Base-by-base conservation (phyloP, 2,888 invertebrate genomes). In the Mythimna ferrago region DNA sequence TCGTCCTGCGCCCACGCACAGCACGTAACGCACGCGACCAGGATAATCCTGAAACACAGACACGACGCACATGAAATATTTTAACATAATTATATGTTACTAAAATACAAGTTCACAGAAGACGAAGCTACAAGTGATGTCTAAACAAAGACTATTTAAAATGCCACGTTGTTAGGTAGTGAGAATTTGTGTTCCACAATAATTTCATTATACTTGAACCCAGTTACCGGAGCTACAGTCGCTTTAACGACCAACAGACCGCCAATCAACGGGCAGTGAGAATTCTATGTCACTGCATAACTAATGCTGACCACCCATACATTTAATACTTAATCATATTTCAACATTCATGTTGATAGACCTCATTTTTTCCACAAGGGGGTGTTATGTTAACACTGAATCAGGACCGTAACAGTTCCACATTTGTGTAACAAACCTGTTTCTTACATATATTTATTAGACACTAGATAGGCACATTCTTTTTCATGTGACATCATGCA, bases 1-100 rank as follows among this genome's bases (percentile, higher is more conserved):
- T 91, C 91, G 0, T 94, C 95, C 81, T 95, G 95, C 60, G 94
- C 93, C 6, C 87, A 85, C 66, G 92, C 93, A 80, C 90, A 88
- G 84, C 92, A 91, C 82, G 90, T 91, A 68, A 94, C 87, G 83
- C 94, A 94, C 76, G 92, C 92, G 78, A 93, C 66, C 74, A 95
- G 80, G 66, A 94, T 87, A 75, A 94, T 90, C 78, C 96, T 96
- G 93, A 51, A 95, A 95, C 73, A 65, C 73, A 74, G 71, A 68
- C n/a, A 57, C 3, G 66, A 35, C 44, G 48, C 38, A 53, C 19
- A 60, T 66, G 19, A 65, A 66, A 68, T 44, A 58, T 51, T 68
- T 26, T 14, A 41, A 61, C n/a, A 38, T 21, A 61, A 7, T 35
- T 26, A 26, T 9, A 9, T 19, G 48, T 56, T 56, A 26, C 14